These are phyloP conservation scores for Dromius quadrimaculatus DNA, from an alignment of 2,888 invertebrate species.

Conservation along the genomic window DNA sequence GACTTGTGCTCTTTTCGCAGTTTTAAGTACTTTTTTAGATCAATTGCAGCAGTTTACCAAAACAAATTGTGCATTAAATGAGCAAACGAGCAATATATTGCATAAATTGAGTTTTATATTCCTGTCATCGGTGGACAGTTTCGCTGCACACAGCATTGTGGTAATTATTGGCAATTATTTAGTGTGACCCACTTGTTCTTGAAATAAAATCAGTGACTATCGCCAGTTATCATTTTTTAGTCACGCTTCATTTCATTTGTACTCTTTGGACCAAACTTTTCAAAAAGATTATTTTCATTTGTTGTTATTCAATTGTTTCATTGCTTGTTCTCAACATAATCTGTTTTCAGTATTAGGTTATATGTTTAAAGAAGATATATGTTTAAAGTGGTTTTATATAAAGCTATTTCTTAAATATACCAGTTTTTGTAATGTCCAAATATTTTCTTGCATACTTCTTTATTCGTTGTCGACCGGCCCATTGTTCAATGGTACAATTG, in stretches of 20 bases:
- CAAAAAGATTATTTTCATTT: constrained; percentile 12
- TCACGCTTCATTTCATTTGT: neutral
- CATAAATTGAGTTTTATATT: neutral
- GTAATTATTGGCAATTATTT: constrained; percentile 17
- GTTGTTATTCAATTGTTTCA: neutral
- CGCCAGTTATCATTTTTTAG: neutral
- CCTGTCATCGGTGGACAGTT: constrained; percentile 17
- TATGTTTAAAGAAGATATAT: too few relatives aligned
- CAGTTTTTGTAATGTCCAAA: constrained; percentile 38
- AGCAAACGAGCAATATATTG: constrained; percentile 20
- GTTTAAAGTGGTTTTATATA: too few relatives aligned
- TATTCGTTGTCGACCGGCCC: constrained; percentile 49
- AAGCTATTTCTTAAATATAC: too few relatives aligned
- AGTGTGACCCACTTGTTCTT: constrained; percentile 37
- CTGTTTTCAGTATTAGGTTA: too few relatives aligned
- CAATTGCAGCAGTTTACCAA: constrained; percentile 14
- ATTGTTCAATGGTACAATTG: constrained; percentile 17
- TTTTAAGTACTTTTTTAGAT: neutral
- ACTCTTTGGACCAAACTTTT: constrained; percentile 13
- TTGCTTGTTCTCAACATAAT: too few relatives aligned
- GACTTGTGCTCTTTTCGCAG: constrained; percentile 35
- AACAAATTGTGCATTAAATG: constrained; percentile 14
- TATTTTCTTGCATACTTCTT: constrained; percentile 42
- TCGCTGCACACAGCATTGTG: constrained; percentile 25
- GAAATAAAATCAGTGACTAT: constrained; percentile 20